These are phyloP conservation scores for Arrhopalites spinosus DNA, from an alignment of 2,888 invertebrate species.

Conservation along the genomic window DNA sequence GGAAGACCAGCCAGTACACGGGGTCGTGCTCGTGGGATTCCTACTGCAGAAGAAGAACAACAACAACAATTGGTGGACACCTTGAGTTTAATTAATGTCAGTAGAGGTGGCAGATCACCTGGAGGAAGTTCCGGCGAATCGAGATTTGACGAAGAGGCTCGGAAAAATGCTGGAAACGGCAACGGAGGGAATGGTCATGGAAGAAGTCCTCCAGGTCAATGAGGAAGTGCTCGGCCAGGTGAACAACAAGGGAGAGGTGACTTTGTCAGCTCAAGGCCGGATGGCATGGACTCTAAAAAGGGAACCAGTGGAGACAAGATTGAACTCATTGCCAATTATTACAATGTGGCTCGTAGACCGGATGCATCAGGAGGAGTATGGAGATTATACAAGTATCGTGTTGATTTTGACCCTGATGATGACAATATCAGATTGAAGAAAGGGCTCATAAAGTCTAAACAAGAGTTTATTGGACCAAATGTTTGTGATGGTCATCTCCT, in stretches of 20 bases:
- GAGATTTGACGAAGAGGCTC: background rate
- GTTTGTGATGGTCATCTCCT: conserved; percentile 77
- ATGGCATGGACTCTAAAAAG: conserved; percentile 16
- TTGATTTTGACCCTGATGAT: conserved; percentile 74
- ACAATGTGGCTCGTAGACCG: conserved; percentile 64
- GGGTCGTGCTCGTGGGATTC: too few relatives aligned
- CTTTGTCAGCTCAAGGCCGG: conserved; percentile 19
- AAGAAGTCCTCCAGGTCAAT: background rate
- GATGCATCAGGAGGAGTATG: conserved; percentile 63
- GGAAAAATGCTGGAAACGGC: conserved; percentile 5
- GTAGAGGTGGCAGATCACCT: background rate
- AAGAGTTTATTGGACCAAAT: conserved; percentile 63
- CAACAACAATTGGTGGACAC: background rate
- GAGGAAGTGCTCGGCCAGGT: background rate
- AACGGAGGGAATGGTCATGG: background rate
- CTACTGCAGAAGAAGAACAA: too few relatives aligned
- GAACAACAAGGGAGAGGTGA: conserved; percentile 8
- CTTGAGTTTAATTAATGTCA: background rate
- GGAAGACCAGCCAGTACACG: too few relatives aligned
- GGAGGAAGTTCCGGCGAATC: conserved; percentile 3
- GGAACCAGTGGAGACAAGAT: conserved; percentile 65
- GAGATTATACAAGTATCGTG: conserved; percentile 75
- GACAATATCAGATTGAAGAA: conserved; percentile 69
- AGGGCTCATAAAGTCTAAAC: conserved; percentile 66
- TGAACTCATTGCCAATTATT: conserved; percentile 71